Base-by-base conservation (phyloP, 2,113 vertebrate genomes). In the Sula dactylatra region DNA sequence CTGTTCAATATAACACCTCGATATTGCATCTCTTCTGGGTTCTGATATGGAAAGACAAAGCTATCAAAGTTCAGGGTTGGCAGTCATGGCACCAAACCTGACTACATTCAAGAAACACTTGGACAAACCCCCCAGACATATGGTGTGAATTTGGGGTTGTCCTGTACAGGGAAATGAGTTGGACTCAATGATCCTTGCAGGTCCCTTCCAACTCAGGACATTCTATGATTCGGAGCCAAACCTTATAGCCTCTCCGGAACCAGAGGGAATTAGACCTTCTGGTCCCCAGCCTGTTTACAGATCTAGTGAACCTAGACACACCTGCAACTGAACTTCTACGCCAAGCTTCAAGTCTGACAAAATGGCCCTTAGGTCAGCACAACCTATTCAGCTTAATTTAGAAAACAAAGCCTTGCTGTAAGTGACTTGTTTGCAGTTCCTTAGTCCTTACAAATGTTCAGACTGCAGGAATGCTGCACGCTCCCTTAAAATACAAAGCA, bases 241-340 rank as follows among this genome's bases (percentile, higher is more conserved):
- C 24, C 55, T 96, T 84, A 64, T 32, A 71, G 70, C 64, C 82
- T 74, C 79, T 96, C 67, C 65, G 69, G 44, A 96, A 94, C 44
- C 77, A 92, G 89, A 85, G 59, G 87, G 64, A 87, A 88, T 90
- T 20, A 58, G 86, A 95, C 94, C 96, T 78, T 85, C 89, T 71
- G 88, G 73, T 89, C 49, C 85, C 73, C 69, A 34, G n/a, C 58
- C 76, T 86, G 83, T 90, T 94, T 91, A 81, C 95, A 96, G 87
- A 61, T 70, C 79, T 77, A 24, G 52, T 50, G 79, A 97, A 62
- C 61, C 66, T 58, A 58, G 38, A 71, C 85, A 10, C 70, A 88
- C 31, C 78, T 42, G 38, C 66, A 83, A 34, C 45, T 91, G 64
- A 96, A 61, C 82, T 85, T 36, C 56, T 16, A 2, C 54, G 50